Percentiles rank a stretch among this genome's conserved stretches.
phyloP scores from a whole-genome alignment of 1,140 invertebrate species.

The Pygmarrhopalites habei region DNA sequence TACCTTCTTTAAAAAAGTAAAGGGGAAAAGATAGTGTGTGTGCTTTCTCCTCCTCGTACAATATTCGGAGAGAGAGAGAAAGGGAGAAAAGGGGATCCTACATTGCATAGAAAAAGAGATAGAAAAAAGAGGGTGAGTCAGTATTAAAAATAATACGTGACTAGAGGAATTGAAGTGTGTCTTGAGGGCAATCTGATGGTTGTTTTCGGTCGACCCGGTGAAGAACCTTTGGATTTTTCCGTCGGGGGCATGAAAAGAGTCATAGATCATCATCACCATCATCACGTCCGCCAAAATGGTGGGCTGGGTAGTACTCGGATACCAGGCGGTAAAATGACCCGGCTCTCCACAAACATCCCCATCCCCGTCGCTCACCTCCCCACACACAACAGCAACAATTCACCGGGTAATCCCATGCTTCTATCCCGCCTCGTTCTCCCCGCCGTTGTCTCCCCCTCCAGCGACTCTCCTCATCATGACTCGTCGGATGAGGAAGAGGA shows the following conservation, averaged over 20 bases:
- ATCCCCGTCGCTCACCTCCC: slow-evolving; percentile 13
- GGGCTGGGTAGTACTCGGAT: slow-evolving; percentile 18
- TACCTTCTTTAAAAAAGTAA: too few species aligned
- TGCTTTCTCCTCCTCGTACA: too few species aligned
- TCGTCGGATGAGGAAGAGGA: slow-evolving; percentile 37
- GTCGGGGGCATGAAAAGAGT: slow-evolving; percentile 39
- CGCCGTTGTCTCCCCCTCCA: slow-evolving; percentile 5
- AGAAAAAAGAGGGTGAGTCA: too few species aligned
- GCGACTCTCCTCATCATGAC: slow-evolving; percentile 35
- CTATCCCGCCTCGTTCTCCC: slow-evolving; percentile 34
- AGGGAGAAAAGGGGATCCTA: too few species aligned
- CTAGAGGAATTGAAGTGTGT: slow-evolving; percentile 3
- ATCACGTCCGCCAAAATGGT: slow-evolving; percentile 24
- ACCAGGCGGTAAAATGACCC: slow-evolving; percentile 27
- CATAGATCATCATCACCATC: slow-evolving; percentile 36
- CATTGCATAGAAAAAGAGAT: too few species aligned
- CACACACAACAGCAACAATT: slow-evolving; percentile 8
- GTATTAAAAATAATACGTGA: neutral
- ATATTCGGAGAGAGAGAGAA: too few species aligned
- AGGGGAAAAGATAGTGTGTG: too few species aligned
- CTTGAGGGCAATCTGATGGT: slow-evolving; percentile 28
- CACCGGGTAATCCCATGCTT: slow-evolving; percentile 33
- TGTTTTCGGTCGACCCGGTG: slow-evolving; percentile 30
- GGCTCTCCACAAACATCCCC: slow-evolving; percentile 13
- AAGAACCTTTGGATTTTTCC: slow-evolving; percentile 39